Percentiles rank a stretch among this genome's conserved stretches.
Conservation (phyloP, 2,888 invertebrate genomes). For the Tolmerus cingulatus region DNA sequence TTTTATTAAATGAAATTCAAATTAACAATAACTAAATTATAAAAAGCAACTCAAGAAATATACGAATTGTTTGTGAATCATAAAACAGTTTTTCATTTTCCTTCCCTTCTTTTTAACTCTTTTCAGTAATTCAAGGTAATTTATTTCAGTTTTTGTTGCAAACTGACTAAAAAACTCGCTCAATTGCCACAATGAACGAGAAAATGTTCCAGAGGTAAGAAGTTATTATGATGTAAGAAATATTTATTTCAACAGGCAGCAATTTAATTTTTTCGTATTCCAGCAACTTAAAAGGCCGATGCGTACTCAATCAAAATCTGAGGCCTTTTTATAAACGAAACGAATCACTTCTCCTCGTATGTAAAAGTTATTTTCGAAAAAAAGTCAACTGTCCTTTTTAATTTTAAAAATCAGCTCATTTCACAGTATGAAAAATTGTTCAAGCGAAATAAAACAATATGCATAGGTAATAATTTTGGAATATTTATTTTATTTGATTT, state of each 20-base stretch:
- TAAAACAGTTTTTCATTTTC: background rate
- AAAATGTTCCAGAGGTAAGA: background rate
- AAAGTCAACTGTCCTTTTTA: too few relatives aligned
- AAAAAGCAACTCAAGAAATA: slow-evolving; percentile 37
- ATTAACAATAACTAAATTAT: slow-evolving; percentile 41
- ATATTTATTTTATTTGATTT: background rate
- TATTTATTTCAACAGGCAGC: background rate
- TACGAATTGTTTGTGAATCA: slow-evolving; percentile 42
- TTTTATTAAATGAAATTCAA: slow-evolving; percentile 35
- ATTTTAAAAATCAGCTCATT: too few relatives aligned
- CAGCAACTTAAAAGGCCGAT: too few relatives aligned
- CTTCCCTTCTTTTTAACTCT: background rate
- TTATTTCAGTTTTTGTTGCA: background rate
- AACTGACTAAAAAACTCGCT: background rate
- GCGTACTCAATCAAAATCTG: too few relatives aligned
- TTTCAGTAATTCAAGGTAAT: background rate
- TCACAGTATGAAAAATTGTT: too few relatives aligned
- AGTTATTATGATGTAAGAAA: background rate
- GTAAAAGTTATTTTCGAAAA: too few relatives aligned
- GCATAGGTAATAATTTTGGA: background rate
- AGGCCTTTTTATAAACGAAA: too few relatives aligned
- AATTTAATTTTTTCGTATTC: background rate
- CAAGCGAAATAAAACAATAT: background rate
- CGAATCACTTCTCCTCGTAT: too few relatives aligned
- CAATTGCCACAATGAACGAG: background rate